Evolutionary conservation across 1,140 invertebrate genomes (phyloP).

Genomic region (Bombyx mandarina): DNA sequence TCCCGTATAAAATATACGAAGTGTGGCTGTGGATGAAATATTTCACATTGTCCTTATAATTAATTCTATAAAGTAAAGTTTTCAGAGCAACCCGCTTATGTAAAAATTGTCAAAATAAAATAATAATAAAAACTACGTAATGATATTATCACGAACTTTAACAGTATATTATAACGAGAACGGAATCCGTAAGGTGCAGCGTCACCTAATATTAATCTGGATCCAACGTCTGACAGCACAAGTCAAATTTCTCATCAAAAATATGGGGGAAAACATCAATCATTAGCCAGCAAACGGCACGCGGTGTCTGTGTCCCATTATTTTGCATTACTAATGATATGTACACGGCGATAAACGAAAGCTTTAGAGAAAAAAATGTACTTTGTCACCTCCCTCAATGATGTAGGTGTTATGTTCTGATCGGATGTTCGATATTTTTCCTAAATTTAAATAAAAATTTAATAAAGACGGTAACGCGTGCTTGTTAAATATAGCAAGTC

Average conservation of each 20-base stretch:
- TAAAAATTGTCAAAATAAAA: no score
- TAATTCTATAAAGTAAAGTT: no score
- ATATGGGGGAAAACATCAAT: conserved; percentile 68
- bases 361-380: conserved; percentile 45
- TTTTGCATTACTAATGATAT: conserved; percentile 72
- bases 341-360: conserved; percentile 59
- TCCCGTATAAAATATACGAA: neutral
- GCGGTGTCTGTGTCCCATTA: conserved; percentile 69
- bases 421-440: no score
- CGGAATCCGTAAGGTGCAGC: conserved; percentile 44
- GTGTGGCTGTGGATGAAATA: no score
- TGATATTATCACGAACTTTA: no score
- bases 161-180: no score
- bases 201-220: conserved; percentile 69
- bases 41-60: no score
- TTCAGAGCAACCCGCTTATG: no score
- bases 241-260: conserved; percentile 71
- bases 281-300: conserved; percentile 66
- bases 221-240: conserved; percentile 65
- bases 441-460: no score
- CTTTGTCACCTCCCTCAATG: conserved; percentile 35
- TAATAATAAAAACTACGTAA: no score
- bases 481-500: no score
- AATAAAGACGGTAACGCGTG: no score
- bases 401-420: conserved; percentile 1